Conservation (phyloP, 2,113 vertebrate genomes). For the Xiphorhynchus elegans region DNA sequence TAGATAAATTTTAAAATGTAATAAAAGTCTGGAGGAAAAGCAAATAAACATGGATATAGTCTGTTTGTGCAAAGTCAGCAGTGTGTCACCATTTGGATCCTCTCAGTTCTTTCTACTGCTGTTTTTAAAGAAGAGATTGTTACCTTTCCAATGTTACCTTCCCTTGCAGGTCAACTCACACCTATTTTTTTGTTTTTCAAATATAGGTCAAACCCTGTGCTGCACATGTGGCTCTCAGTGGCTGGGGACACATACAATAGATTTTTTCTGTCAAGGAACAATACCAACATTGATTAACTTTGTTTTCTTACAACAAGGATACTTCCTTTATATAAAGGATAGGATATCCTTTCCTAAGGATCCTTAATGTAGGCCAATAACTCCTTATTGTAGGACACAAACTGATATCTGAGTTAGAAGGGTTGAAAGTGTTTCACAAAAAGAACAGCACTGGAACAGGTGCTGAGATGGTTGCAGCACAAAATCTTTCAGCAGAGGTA, state of each 20-base stretch:
- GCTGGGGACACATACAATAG: too few species aligned
- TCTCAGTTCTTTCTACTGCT: neutral
- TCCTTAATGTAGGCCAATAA: neutral
- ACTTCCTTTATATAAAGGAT: neutral
- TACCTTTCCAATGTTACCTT: neutral
- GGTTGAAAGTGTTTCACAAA: neutral
- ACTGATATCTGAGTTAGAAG: neutral
- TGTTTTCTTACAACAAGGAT: neutral
- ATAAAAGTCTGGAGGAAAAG: neutral
- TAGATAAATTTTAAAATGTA: slow-evolving; percentile 28
- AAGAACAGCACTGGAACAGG: neutral
- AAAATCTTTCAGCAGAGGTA: neutral
- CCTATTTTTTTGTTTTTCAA: neutral
- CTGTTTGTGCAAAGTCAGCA: neutral
- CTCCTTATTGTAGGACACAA: neutral
- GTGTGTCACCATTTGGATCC: neutral
- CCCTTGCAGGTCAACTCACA: neutral
- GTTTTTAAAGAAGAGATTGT: neutral
- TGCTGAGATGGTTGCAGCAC: neutral
- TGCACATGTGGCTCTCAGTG: neutral
- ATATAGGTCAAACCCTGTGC: fast-evolving
- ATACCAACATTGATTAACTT: neutral
- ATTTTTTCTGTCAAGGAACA: neutral
- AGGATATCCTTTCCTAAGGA: neutral
- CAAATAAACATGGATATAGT: neutral